A percentile compares a stretch with the other conserved stretches of the same genome.
These are phyloP conservation scores for Zootermopsis nevadensis DNA, from an alignment of 2,888 invertebrate genomes.

Conservation along the genomic window DNA sequence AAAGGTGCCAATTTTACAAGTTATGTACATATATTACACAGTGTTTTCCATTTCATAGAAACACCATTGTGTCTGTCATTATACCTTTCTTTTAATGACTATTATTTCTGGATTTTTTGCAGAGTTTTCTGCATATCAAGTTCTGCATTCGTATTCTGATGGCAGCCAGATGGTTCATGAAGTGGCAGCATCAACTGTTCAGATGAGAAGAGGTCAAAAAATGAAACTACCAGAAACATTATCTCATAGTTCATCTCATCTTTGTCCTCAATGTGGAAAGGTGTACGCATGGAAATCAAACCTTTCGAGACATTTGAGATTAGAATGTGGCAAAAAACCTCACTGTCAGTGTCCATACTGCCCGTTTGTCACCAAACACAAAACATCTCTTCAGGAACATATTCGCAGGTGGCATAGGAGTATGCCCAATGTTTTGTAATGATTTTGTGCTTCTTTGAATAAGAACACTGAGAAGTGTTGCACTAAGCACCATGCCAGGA, in stretches of 20 bases:
- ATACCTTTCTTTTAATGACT: too few species aligned
- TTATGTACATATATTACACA: too few species aligned
- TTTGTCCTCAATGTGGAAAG: background rate
- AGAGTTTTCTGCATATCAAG: background rate
- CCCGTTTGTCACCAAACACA: constrained; percentile 49
- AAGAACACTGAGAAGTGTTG: too few species aligned
- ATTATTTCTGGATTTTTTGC: background rate
- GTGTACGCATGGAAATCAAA: constrained; percentile 29
- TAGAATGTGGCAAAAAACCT: constrained; percentile 59
- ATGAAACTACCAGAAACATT: background rate
- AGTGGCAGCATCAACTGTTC: background rate
- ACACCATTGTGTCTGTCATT: too few species aligned
- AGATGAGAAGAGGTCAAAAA: background rate
- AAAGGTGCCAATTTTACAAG: too few species aligned
- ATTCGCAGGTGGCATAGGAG: constrained; percentile 24
- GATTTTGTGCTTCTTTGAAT: too few species aligned
- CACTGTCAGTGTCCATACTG: constrained; percentile 56
- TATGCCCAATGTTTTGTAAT: constrained; percentile 6
- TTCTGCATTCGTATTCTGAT: background rate
- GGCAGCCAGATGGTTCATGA: background rate
- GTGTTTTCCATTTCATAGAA: too few species aligned
- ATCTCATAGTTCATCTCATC: background rate
- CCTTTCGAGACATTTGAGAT: constrained; percentile 58
- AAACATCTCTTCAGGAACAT: constrained; percentile 39
- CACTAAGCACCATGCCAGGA: too few species aligned